Percentiles rank a stretch among this genome's conserved stretches.
These are phyloP conservation scores for Physeter macrocephalus DNA, from an alignment of 2,113 vertebrate species.

Conservation along the genomic window DNA sequence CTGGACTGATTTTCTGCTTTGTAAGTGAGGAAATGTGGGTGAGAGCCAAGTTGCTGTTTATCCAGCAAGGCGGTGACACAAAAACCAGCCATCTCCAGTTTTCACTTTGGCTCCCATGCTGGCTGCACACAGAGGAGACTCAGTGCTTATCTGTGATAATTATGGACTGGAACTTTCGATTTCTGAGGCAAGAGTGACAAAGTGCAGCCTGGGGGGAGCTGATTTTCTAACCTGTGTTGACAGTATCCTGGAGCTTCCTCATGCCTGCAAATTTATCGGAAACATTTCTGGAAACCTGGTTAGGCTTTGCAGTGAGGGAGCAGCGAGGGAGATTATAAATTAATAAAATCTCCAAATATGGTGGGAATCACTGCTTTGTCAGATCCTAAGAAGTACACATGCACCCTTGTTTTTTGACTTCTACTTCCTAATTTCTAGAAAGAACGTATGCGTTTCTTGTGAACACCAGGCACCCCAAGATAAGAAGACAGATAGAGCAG, in stretches of 20 bases:
- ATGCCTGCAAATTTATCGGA: neutral
- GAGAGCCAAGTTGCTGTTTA: neutral
- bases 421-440: slow-evolving; percentile 61
- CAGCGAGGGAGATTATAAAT: neutral
- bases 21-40: neutral
- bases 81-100: neutral
- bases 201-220: neutral
- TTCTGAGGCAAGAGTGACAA: neutral
- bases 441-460: slow-evolving; percentile 77
- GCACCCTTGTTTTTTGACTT: neutral
- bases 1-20: neutral
- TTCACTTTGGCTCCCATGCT: neutral
- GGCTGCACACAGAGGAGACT: fast-evolving
- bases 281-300: neutral
- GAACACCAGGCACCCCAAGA: slow-evolving; percentile 79
- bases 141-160: neutral
- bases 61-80: neutral
- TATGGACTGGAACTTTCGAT: neutral
- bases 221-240: neutral
- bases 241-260: neutral
- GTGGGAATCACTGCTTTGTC: neutral
- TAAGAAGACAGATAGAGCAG: slow-evolving; percentile 75
- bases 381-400: neutral
- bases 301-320: neutral
- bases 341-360: neutral